A percentile compares a stretch with the other conserved stretches of the same genome.
phyloP scores from a whole-genome alignment of 2,113 vertebrate species.

The Lota lota region DNA sequence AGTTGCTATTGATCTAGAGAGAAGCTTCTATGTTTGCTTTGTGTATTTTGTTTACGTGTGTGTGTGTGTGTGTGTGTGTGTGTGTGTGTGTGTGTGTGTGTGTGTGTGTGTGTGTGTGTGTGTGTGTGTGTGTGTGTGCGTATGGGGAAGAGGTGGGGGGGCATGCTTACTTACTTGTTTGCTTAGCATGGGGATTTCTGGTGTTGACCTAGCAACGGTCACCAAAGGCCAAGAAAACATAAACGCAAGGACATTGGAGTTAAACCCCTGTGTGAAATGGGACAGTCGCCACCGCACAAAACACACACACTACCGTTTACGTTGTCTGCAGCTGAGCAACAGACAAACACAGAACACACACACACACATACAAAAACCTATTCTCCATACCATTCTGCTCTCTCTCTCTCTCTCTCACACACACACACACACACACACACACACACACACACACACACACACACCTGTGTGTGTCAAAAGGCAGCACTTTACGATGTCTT shows the following conservation, averaged over 20 bases:
- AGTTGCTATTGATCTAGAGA: conserved; percentile 63
- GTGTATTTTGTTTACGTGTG: conserved; percentile 20
- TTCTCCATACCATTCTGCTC: too few species aligned
- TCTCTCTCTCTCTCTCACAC: too few species aligned
- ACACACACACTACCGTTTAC: conserved; percentile 17
- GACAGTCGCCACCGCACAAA: background rate
- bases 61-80: background rate
- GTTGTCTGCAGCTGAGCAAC: background rate
- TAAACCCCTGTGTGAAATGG: background rate
- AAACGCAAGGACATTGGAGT: conserved; percentile 13
- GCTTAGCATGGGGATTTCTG: conserved; percentile 10
- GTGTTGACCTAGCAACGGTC: conserved; percentile 35
- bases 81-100: background rate
- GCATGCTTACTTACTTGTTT: background rate
- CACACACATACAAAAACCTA: background rate
- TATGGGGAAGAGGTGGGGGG: background rate
- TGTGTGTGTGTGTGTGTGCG: background rate
- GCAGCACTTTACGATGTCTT: too few species aligned
- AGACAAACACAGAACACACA: background rate
- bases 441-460: too few species aligned
- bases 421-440: too few species aligned
- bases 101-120: conserved; percentile 1
- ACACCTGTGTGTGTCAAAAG: too few species aligned
- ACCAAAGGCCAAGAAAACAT: conserved; percentile 41
- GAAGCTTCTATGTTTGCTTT: conserved; percentile 18